Base-by-base conservation (phyloP, 2,888 invertebrate genomes). In the Oligia latruncula region DNA sequence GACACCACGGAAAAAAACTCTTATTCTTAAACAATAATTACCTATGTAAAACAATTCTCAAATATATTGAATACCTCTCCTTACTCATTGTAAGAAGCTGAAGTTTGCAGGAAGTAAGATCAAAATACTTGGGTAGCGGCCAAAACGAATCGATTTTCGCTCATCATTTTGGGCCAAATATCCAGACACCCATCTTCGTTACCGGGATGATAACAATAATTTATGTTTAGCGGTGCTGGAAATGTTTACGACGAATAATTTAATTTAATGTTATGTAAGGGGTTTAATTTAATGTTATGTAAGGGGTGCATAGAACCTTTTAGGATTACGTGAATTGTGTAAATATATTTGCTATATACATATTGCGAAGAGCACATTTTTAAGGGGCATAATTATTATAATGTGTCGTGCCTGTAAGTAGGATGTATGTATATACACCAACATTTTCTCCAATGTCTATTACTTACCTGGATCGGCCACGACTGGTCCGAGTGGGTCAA, bases 401-500 rank as follows among this genome's bases (percentile, higher is more conserved):
- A 71, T 20, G 17, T 29, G 4, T n/a, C n/a, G 0, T n/a, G 13
- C 13, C 29, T 74, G n/a, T 62, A 43, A 40, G 6, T 43, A 49
- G 35, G 15, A 66, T 43, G n/a, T 60, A 17, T 17, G 52, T 35
- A 15, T 43, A 70, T 20, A 9, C 20, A 58, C 4, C 6, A 49
- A 46, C 20, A 62, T 29, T 3, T 55, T 52, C n/a, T 49, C 6
- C n/a, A 67, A 78, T 52, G 83, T 92, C 97, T 71, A 40, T 20
- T 52, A 35, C 65, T 80, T 95, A 97, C 97, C 97, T 94, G 97
- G 92, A 92, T 95, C 96, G 60, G 98, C 97, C 84, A 98, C 97
- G 87, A 97, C 96, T 67, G 98, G 98, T 85, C 98, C 98, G 71
- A 98, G 97, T 40, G 98, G 98, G 94, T 98, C 98, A 95, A 98